These are phyloP conservation scores for Conops quadrifasciatus DNA, from an alignment of 2,888 invertebrate genomes.

Conservation along the genomic window DNA sequence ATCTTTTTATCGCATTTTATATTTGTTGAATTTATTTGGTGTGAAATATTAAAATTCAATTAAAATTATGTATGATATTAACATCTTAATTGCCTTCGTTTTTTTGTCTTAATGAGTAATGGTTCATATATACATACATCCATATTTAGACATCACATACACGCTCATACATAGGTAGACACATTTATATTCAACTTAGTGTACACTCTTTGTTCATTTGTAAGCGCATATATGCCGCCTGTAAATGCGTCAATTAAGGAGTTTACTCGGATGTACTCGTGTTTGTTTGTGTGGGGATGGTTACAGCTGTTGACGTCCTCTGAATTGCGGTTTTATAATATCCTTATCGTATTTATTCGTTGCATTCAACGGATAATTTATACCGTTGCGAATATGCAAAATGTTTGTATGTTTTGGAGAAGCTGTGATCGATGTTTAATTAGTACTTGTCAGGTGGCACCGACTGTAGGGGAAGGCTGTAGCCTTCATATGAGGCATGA, in stretches of 20 bases:
- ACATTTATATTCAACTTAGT: too few species aligned
- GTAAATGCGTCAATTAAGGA: too few species aligned
- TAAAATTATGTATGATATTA: constrained; percentile 61
- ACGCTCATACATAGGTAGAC: too few species aligned
- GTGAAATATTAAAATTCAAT: constrained; percentile 61
- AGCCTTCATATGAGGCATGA: too few species aligned
- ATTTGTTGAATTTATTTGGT: not conserved
- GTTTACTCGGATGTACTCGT: constrained; percentile 6
- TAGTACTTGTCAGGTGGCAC: constrained; percentile 46
- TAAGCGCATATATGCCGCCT: too few species aligned
- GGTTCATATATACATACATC: too few species aligned
- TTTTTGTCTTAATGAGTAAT: too few species aligned
- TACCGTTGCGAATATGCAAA: constrained; percentile 27
- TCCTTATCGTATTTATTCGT: constrained; percentile 13
- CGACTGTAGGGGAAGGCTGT: not conserved
- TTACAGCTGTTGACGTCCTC: not conserved
- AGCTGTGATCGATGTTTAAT: constrained; percentile 56
- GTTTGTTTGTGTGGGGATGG: not conserved
- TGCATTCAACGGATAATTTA: constrained; percentile 34
- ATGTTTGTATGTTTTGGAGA: constrained; percentile 46
- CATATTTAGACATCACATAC: too few species aligned
- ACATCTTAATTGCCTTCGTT: too few species aligned
- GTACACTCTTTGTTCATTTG: too few species aligned
- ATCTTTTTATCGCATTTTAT: too few species aligned
- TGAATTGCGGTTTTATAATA: constrained; percentile 17